Evolutionary conservation across 2,113 vertebrate species (phyloP).

Genomic region (Monopterus albus): DNA sequence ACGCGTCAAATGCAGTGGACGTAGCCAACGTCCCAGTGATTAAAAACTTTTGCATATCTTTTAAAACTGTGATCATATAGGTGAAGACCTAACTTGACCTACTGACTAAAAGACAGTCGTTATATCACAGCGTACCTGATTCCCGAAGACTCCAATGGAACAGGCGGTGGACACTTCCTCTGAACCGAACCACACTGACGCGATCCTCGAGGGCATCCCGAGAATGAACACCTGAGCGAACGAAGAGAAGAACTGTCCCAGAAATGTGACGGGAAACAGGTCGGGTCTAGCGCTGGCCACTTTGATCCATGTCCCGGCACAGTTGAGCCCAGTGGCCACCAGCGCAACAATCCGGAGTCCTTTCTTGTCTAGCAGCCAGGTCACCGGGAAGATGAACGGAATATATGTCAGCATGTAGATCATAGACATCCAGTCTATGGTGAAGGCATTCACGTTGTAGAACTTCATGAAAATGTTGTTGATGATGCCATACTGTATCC

Average conservation of each 20-base stretch:
- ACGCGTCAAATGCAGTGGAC: constrained; percentile 15
- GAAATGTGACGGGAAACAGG: constrained; percentile 88
- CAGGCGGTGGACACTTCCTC: constrained; percentile 95
- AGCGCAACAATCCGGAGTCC: constrained; percentile 91
- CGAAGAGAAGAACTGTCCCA: constrained; percentile 90
- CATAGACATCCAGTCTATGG: constrained; percentile 98
- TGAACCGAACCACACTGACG: constrained; percentile 96
- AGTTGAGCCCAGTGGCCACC: constrained; percentile 88
- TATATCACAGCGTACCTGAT: constrained; percentile 85
- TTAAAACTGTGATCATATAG: constrained; percentile 9
- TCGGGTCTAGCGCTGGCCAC: constrained; percentile 87
- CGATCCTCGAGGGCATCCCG: constrained; percentile 93
- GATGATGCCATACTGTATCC: constrained; percentile 96
- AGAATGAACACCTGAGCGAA: constrained; percentile 96
- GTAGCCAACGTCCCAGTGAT: neutral
- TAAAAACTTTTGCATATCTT: neutral
- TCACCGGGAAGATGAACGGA: constrained; percentile 92
- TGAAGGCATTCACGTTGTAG: constrained; percentile 87
- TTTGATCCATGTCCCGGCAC: constrained; percentile 94
- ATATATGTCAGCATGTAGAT: constrained; percentile 96
- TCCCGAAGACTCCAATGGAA: constrained; percentile 95
- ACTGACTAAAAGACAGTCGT: neutral
- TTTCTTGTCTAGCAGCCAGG: constrained; percentile 92
- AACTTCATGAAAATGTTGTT: constrained; percentile 89
- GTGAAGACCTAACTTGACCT: neutral